phyloP scores from a whole-genome alignment of 2,113 vertebrate species.

The Balaeniceps rex region DNA sequence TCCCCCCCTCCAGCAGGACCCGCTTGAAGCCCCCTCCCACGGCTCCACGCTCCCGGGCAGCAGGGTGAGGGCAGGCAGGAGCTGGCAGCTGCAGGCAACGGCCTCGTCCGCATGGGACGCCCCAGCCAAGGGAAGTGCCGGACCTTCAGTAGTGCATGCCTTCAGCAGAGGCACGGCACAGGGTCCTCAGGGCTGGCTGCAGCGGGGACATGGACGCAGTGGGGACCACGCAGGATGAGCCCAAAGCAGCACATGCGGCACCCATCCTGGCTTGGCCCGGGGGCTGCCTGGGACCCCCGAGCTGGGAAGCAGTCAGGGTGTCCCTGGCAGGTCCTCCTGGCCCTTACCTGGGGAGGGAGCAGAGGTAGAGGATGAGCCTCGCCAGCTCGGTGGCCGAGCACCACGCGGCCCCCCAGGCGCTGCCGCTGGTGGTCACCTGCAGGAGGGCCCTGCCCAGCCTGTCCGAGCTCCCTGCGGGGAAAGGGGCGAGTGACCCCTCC shows the following conservation, averaged over 20 bases:
- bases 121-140: neutral
- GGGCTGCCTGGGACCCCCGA: neutral
- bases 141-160: accelerated
- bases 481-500: neutral
- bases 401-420: conserved; percentile 73
- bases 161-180: neutral
- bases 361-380: conserved; percentile 80
- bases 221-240: neutral
- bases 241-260: neutral
- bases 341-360: conserved; percentile 82
- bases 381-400: conserved; percentile 75
- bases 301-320: neutral
- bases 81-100: neutral
- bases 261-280: neutral
- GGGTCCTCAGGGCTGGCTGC: neutral
- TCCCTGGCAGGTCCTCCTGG: neutral
- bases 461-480: conserved; percentile 81
- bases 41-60: neutral
- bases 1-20: neutral
- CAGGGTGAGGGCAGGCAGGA: neutral
- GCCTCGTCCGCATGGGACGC: accelerated
- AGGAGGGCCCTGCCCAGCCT: conserved; percentile 79
- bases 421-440: conserved; percentile 79
- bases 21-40: neutral
- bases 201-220: accelerated